phyloP scores from a whole-genome alignment of 2,888 invertebrate species.

The Homarus gammarus region DNA sequence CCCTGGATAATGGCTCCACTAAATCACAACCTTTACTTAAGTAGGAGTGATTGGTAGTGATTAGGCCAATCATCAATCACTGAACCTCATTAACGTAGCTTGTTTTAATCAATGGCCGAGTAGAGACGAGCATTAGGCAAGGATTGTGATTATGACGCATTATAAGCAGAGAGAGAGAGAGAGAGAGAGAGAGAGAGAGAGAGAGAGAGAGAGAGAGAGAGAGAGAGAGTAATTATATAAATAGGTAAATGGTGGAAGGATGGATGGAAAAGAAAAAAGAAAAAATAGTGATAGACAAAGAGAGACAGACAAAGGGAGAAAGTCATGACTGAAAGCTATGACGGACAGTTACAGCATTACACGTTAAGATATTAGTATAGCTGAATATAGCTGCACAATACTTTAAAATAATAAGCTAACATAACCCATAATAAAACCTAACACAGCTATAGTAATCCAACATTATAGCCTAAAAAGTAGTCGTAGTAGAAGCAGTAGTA shows the following conservation, averaged over 20 bases:
- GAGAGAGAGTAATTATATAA: slow-evolving; percentile 8
- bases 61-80: slow-evolving; percentile 2
- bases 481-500: not conserved
- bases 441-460: no score
- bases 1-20: not conserved
- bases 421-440: no score
- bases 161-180: no score
- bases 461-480: no score
- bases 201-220: slow-evolving; percentile 31
- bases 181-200: slow-evolving; percentile 28
- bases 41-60: slow-evolving; percentile 6
- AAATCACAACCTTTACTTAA: slow-evolving; percentile 9
- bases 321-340: no score
- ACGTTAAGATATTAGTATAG: no score
- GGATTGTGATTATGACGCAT: no score
- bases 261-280: not conserved
- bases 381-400: no score
- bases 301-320: slow-evolving; percentile 2
- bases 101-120: not conserved
- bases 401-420: no score
- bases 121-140: no score
- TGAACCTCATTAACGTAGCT: not conserved
- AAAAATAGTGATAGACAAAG: not conserved
- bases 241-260: slow-evolving; percentile 2
- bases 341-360: no score